These are phyloP conservation scores for Phenacoccus solenopsis DNA, from an alignment of 1,140 invertebrate genomes.

Conservation along the genomic window DNA sequence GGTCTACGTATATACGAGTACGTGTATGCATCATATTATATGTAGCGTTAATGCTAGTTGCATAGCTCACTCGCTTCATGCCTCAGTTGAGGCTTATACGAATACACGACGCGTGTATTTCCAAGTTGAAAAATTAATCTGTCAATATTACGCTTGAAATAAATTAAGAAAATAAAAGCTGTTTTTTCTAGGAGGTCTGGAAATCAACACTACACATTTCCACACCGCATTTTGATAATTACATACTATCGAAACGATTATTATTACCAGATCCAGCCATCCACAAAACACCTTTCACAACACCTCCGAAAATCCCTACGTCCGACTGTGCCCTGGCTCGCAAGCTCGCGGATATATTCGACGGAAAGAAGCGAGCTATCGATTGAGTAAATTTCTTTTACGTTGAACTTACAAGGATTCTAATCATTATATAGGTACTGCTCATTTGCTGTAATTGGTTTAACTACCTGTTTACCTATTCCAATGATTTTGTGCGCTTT, in stretches of 20 bases:
- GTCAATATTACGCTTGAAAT: background rate
- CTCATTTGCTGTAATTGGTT: too few species aligned
- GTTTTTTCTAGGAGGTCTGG: background rate
- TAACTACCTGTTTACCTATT: too few species aligned
- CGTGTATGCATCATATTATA: too few species aligned
- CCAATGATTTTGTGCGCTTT: too few species aligned
- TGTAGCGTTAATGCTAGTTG: too few species aligned
- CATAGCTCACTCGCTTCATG: background rate
- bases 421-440: too few species aligned
- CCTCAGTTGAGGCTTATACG: background rate
- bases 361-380: background rate
- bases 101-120: too few species aligned
- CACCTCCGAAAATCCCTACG: background rate
- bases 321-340: background rate
- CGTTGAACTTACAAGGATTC: too few species aligned
- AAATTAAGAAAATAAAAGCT: background rate
- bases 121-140: background rate
- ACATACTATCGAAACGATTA: background rate
- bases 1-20: too few species aligned
- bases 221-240: background rate
- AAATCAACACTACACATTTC: slow-evolving; percentile 2
- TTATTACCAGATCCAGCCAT: background rate
- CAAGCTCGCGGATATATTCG: background rate
- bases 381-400: background rate
- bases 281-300: background rate